Conservation (phyloP, 2,113 vertebrate species). For the Psilopsiagon aurifrons region DNA sequence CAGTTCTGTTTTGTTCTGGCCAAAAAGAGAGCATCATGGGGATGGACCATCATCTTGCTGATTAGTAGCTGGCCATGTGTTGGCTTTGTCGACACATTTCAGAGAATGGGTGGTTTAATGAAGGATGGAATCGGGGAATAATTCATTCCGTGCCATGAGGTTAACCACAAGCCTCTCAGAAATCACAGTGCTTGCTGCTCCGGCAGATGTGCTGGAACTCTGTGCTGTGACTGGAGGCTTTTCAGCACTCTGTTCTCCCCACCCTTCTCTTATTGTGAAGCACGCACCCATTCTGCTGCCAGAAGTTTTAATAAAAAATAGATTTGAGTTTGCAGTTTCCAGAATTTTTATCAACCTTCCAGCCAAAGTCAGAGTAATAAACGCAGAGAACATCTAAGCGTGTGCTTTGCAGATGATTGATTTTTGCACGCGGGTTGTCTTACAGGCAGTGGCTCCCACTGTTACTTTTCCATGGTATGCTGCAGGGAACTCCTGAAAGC, state of each 20-base stretch:
- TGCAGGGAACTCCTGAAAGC: neutral
- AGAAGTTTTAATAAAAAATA: constrained; percentile 55
- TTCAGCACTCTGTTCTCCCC: constrained; percentile 46
- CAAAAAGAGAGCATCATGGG: neutral
- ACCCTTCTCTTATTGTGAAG: constrained; percentile 22
- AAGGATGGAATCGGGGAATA: constrained; percentile 60
- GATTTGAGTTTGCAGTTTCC: constrained; percentile 42
- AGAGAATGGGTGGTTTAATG: constrained; percentile 64
- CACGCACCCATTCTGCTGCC: constrained; percentile 56
- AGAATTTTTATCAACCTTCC: constrained; percentile 57
- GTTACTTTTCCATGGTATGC: neutral
- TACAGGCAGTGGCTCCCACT: constrained; percentile 23
- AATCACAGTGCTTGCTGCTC: constrained; percentile 71
- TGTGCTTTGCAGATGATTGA: constrained; percentile 60
- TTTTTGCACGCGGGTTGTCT: constrained; percentile 5
- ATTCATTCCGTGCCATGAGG: constrained; percentile 70
- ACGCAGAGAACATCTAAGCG: constrained; percentile 24
- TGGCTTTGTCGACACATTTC: constrained; percentile 62
- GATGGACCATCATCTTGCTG: neutral
- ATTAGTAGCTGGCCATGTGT: constrained; percentile 55
- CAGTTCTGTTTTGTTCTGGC: neutral
- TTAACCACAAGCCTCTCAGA: constrained; percentile 76
- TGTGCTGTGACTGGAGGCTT: constrained; percentile 72
- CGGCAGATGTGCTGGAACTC: constrained; percentile 76
- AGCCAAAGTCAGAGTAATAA: constrained; percentile 62